phyloP scores from a whole-genome alignment of 2,888 invertebrate species.

The Sphecodes monilicornis region DNA sequence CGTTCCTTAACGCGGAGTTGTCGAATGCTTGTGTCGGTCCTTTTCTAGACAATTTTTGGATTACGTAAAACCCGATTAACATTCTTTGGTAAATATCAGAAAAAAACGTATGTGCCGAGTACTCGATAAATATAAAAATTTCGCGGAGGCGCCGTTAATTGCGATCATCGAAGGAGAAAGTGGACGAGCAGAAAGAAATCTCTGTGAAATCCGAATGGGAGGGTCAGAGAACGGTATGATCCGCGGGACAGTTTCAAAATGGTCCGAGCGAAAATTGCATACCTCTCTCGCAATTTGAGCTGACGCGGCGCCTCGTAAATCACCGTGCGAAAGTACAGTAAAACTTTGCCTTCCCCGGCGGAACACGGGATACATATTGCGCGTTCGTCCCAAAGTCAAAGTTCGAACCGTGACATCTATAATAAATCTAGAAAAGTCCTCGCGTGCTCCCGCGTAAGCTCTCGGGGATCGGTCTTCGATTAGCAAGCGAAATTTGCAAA shows the following conservation, averaged over 20 bases:
- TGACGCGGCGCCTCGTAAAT: not conserved
- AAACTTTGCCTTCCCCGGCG: not conserved
- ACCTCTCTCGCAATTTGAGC: not conserved
- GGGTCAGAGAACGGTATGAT: not conserved
- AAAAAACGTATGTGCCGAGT: not conserved
- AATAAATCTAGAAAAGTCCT: not conserved
- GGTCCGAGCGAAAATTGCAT: not conserved
- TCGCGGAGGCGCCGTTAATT: not conserved
- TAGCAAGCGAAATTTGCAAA: not conserved
- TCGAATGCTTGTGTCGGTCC: too few relatives aligned
- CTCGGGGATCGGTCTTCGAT: not conserved
- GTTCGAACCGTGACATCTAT: not conserved
- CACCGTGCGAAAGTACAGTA: not conserved
- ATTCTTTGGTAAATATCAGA: too few relatives aligned
- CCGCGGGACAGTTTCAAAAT: not conserved
- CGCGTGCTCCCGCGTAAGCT: not conserved
- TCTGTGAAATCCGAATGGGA: not conserved
- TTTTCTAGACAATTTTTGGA: too few relatives aligned
- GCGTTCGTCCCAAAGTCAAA: not conserved
- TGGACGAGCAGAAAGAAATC: not conserved
- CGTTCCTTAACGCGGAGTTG: too few relatives aligned
- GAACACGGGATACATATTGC: not conserved
- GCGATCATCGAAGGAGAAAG: not conserved
- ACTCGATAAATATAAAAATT: not conserved
- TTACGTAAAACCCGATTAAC: too few relatives aligned